These are phyloP conservation scores for Nemapogon koenigi DNA, from an alignment of 2,888 invertebrate species.

Conservation along the genomic window DNA sequence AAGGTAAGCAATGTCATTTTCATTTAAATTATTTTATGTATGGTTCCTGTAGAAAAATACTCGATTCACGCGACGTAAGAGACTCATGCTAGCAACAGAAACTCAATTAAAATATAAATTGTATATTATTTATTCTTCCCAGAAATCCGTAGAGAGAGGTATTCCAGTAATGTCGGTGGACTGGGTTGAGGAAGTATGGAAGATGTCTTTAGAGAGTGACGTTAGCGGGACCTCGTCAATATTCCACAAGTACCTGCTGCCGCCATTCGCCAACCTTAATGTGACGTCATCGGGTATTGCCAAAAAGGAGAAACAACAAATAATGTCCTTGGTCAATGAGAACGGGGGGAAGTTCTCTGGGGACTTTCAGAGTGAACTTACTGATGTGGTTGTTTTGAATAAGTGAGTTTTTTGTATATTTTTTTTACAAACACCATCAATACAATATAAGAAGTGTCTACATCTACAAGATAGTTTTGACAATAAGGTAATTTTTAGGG, in stretches of 20 bases:
- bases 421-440: too few species aligned
- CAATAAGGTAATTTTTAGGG: too few species aligned
- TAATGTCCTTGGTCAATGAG: slow-evolving; percentile 71
- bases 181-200: slow-evolving; percentile 87
- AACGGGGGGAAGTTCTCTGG: slow-evolving; percentile 74
- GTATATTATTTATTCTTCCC: slow-evolving; percentile 21
- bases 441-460: too few species aligned
- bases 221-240: slow-evolving; percentile 68
- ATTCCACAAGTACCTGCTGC: slow-evolving; percentile 66
- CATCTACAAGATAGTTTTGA: too few species aligned
- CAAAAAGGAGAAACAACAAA: slow-evolving; percentile 66
- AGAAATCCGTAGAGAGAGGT: slow-evolving; percentile 73
- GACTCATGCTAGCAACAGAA: too few species aligned
- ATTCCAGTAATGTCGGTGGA: slow-evolving; percentile 77
- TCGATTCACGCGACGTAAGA: too few species aligned
- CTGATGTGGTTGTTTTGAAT: slow-evolving; percentile 62
- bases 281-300: slow-evolving; percentile 81
- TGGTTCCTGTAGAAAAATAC: too few species aligned
- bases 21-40: too few species aligned
- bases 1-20: too few species aligned
- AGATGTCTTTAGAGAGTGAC: slow-evolving; percentile 67
- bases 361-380: slow-evolving; percentile 54
- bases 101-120: too few species aligned
- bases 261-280: slow-evolving; percentile 75
- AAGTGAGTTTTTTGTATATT: slow-evolving; percentile 42